Evolutionary conservation across 2,888 invertebrate species (phyloP).

Genomic region (Perizoma flavofasciatum): DNA sequence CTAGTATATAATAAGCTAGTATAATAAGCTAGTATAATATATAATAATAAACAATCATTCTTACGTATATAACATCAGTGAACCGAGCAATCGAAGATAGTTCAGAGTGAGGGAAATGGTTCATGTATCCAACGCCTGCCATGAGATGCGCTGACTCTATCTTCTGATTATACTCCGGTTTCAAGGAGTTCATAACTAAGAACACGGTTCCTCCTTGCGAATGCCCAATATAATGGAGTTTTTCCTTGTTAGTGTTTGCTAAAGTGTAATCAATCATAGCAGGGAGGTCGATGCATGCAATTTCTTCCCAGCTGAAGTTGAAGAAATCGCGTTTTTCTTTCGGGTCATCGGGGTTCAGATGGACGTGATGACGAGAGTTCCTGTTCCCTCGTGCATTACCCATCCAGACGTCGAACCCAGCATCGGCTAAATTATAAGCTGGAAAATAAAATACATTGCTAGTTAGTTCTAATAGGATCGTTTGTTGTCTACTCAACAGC

Average conservation of each 20-base stretch:
- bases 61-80: conserved; percentile 60
- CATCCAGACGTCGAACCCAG: conserved; percentile 91
- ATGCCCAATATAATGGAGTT: conserved; percentile 71
- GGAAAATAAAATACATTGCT: conserved; percentile 25
- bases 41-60: conserved; percentile 34
- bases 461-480: not conserved
- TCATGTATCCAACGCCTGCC: conserved; percentile 64
- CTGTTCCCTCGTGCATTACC: conserved; percentile 92
- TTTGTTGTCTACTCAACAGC: not conserved
- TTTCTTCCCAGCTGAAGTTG: conserved; percentile 69
- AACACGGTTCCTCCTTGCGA: conserved; percentile 73
- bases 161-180: conserved; percentile 63
- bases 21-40: too few species aligned
- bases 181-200: conserved; percentile 56
- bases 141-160: conserved; percentile 62
- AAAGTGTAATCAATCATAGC: conserved; percentile 67
- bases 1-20: too few species aligned
- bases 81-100: conserved; percentile 40
- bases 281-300: conserved; percentile 62
- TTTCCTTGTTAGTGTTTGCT: conserved; percentile 47
- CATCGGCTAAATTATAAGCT: conserved; percentile 87
- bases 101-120: conserved; percentile 51
- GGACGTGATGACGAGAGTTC: conserved; percentile 85
- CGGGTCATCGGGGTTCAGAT: conserved; percentile 54
- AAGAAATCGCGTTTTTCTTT: conserved; percentile 56